These are phyloP conservation scores for Leptinotarsa tumamoca DNA, from an alignment of 2,888 invertebrate genomes.

Conservation along the genomic window DNA sequence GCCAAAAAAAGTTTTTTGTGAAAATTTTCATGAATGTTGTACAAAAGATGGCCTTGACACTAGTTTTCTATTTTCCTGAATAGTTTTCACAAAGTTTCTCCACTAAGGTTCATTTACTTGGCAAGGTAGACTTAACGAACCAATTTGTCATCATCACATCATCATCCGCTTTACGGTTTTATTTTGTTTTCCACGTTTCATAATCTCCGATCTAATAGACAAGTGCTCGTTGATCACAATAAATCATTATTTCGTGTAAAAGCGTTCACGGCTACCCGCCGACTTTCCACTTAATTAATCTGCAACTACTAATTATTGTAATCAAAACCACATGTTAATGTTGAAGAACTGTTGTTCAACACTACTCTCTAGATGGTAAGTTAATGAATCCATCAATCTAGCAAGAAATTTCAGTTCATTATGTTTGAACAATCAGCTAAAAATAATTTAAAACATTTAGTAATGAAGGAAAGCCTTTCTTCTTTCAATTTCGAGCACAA, in stretches of 20 bases:
- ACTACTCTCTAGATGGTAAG: constrained; percentile 28
- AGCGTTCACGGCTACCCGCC: constrained; percentile 33
- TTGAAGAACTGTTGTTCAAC: constrained; percentile 37
- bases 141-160: constrained; percentile 8
- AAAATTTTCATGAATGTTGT: too few relatives aligned
- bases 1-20: too few relatives aligned
- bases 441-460: not conserved
- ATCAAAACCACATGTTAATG: constrained; percentile 43
- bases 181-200: not conserved
- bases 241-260: constrained; percentile 41
- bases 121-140: not conserved
- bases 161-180: not conserved
- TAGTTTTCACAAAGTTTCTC: not conserved
- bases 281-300: constrained; percentile 44
- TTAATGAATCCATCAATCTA: constrained; percentile 34
- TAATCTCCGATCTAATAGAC: constrained; percentile 14
- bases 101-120: not conserved
- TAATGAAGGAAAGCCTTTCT: not conserved
- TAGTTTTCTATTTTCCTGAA: not conserved
- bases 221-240: constrained; percentile 36
- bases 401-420: constrained; percentile 22
- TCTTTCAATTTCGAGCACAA: not conserved
- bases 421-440: constrained; percentile 8
- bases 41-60: too few relatives aligned
- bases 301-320: constrained; percentile 45